These are phyloP conservation scores for Liasis olivaceus DNA, from an alignment of 2,797 vertebrate genomes.

Conservation along the genomic window DNA sequence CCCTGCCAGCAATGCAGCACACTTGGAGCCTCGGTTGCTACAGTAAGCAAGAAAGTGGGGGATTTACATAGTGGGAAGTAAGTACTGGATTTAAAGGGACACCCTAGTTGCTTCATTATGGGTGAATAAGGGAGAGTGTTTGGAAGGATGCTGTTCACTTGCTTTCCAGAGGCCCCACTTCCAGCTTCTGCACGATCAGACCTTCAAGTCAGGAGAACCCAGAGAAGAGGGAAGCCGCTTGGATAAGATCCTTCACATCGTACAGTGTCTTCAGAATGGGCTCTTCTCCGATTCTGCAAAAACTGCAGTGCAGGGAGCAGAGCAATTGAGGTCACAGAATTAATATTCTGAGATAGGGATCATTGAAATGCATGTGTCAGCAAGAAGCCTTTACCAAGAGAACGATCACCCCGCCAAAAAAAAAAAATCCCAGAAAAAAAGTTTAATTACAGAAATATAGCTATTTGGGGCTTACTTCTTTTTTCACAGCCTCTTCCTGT, in stretches of 20 bases:
- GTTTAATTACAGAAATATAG: not conserved
- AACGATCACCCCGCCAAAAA: not conserved
- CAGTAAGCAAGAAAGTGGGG: not conserved
- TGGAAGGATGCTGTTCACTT: not conserved
- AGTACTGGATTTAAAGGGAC: not conserved
- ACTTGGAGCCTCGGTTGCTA: not conserved
- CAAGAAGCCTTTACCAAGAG: not conserved
- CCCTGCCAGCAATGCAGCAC: not conserved
- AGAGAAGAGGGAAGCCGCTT: not conserved
- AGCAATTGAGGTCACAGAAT: not conserved
- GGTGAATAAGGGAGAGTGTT: not conserved
- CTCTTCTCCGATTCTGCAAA: not conserved
- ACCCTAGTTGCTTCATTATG: not conserved
- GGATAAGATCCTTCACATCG: not conserved
- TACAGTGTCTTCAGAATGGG: not conserved
- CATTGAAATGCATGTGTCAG: not conserved
- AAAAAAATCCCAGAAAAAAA: not conserved
- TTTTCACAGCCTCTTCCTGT: not conserved
- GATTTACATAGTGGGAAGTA: not conserved
- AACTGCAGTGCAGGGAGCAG: not conserved
- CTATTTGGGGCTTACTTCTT: not conserved
- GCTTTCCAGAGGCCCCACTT: not conserved
- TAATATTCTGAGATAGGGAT: not conserved
- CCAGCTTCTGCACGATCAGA: not conserved
- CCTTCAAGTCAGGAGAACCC: not conserved